Evolutionary conservation across 2,113 vertebrate genomes (phyloP).

Genomic region (Alligator sinensis): DNA sequence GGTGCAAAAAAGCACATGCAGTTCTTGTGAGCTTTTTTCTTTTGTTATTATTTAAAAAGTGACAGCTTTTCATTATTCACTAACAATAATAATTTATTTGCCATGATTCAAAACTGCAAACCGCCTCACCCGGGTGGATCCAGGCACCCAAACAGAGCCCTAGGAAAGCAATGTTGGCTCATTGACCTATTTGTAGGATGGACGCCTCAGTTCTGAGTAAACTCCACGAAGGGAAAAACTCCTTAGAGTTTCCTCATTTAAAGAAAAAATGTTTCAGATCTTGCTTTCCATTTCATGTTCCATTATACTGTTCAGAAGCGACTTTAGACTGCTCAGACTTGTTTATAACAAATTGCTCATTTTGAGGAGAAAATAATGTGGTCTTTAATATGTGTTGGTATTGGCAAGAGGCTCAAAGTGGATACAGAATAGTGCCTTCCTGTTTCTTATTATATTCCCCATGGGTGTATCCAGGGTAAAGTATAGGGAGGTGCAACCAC

Average conservation of each 20-base stretch:
- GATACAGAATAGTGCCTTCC: not conserved
- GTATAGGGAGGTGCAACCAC: no score
- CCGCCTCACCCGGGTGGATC: not conserved
- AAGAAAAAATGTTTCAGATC: accelerated
- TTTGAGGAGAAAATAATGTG: not conserved
- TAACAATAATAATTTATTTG: not conserved
- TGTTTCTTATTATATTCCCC: not conserved
- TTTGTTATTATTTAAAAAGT: not conserved
- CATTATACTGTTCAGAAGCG: not conserved
- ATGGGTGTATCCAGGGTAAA: no score
- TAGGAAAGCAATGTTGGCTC: not conserved
- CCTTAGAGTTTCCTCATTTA: not conserved
- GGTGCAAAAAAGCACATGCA: no score
- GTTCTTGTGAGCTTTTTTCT: no score
- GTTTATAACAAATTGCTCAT: not conserved
- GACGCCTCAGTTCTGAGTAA: not conserved
- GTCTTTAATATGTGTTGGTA: not conserved
- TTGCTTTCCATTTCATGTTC: not conserved
- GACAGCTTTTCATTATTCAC: not conserved
- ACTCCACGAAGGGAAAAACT: not conserved
- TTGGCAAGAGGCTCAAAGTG: not conserved
- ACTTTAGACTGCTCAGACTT: not conserved
- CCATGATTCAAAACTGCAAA: not conserved
- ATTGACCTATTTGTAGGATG: not conserved
- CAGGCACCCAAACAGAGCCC: not conserved